These are phyloP conservation scores for Pelochelys cantorii DNA, from an alignment of 2,797 vertebrate genomes.

Conservation along the genomic window DNA sequence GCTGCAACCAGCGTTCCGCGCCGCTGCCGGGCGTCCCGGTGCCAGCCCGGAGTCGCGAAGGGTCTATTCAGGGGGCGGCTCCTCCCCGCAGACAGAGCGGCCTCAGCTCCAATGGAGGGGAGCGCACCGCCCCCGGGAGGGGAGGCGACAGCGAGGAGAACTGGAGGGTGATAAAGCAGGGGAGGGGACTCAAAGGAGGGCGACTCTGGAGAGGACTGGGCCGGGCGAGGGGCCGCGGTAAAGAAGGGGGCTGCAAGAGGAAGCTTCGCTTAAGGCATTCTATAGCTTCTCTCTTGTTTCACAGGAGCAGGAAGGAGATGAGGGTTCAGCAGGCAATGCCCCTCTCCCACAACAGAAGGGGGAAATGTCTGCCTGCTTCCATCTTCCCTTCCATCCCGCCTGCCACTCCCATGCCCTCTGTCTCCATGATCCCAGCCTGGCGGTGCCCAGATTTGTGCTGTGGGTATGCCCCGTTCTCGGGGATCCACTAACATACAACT, in stretches of 20 bases:
- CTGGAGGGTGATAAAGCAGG: not conserved
- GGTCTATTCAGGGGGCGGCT: constrained; percentile 50
- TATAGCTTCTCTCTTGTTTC: not conserved
- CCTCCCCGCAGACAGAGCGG: constrained; percentile 5
- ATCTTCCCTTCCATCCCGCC: not conserved
- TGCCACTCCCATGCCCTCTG: not conserved
- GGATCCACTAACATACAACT: not conserved
- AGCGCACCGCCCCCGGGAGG: not conserved
- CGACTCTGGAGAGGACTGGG: not conserved
- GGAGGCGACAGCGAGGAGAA: not conserved
- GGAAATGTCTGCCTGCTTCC: not conserved
- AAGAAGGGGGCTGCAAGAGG: not conserved
- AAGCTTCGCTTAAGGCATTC: not conserved
- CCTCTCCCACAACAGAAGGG: not conserved
- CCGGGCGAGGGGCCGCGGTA: not conserved
- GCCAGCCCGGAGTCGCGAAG: not conserved
- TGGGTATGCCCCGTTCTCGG: not conserved
- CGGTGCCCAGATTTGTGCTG: not conserved
- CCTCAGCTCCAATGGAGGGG: constrained; percentile 52
- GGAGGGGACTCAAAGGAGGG: not conserved
- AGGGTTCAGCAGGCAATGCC: not conserved
- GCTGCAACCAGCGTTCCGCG: not conserved
- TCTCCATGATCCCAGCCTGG: not conserved
- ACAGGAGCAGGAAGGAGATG: not conserved
- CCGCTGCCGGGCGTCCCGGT: not conserved